Evolutionary conservation across 35 echinoderm and acorn worm genomes (phyloP).

Genomic region (Ophioderma brevispina): DNA sequence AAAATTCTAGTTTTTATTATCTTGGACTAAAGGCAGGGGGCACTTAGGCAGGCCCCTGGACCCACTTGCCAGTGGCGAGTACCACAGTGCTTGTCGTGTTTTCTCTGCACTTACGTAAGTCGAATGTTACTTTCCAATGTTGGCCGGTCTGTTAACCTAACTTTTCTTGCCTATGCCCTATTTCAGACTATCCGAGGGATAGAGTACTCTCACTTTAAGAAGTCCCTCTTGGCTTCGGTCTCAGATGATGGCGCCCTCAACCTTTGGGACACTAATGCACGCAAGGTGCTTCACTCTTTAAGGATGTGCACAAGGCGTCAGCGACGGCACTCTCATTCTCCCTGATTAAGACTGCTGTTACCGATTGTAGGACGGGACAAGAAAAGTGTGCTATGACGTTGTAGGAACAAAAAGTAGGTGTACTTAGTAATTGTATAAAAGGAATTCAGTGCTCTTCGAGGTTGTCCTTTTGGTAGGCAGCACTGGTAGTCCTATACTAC

Average conservation of each 20-base stretch:
- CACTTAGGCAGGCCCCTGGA: no score
- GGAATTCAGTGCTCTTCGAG: no score
- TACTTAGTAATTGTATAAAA: not conserved
- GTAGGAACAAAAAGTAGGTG: conserved; percentile 67
- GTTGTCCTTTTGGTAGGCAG: no score
- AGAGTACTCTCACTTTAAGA: conserved; percentile 96
- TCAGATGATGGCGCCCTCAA: conserved; percentile 91
- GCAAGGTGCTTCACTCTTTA: conserved; percentile 68
- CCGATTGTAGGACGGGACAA: conserved; percentile 87
- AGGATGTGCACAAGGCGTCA: conserved; percentile 80
- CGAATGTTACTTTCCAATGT: no score
- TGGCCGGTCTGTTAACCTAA: no score
- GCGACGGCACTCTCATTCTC: conserved; percentile 84
- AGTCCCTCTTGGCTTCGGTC: conserved; percentile 75
- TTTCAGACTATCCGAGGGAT: conserved; percentile 71
- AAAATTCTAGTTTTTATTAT: no score
- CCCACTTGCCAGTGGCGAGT: no score
- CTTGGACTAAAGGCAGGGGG: no score
- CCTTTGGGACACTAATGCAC: conserved; percentile 89
- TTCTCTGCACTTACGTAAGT: no score
- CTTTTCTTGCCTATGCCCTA: no score
- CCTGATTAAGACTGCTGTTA: conserved; percentile 87
- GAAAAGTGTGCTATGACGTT: conserved; percentile 89
- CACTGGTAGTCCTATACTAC: no score
- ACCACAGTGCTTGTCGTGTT: no score